Evolutionary conservation across 2,113 vertebrate species (phyloP).

Genomic region (Pao palembangensis): DNA sequence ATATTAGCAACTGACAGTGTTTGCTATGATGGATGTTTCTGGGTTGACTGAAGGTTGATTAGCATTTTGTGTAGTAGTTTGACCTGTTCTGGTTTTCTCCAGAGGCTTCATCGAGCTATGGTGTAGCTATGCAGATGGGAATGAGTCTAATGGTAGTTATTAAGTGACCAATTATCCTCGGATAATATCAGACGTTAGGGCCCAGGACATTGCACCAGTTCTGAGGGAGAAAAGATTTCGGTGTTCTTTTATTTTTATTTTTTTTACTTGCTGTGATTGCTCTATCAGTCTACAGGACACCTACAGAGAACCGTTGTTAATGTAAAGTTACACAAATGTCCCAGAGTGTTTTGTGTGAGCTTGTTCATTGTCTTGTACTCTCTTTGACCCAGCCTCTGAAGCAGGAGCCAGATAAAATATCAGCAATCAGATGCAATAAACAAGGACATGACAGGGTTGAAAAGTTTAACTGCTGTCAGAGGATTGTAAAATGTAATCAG

Average conservation of each 20-base stretch:
- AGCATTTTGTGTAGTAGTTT: too few relatives aligned
- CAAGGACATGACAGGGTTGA: slow-evolving; percentile 43
- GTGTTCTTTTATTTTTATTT: neutral
- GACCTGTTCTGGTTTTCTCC: too few relatives aligned
- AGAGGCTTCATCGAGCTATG: too few relatives aligned
- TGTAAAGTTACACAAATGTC: neutral
- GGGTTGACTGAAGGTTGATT: too few relatives aligned
- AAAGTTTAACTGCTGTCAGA: slow-evolving; percentile 46
- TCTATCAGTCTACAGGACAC: neutral
- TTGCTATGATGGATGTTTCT: too few relatives aligned
- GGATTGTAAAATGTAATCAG: slow-evolving; percentile 42
- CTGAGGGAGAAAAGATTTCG: too few relatives aligned
- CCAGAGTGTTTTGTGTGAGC: slow-evolving; percentile 8
- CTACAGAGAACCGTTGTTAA: neutral
- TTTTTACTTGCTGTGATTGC: neutral
- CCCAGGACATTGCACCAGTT: too few relatives aligned
- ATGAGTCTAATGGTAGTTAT: too few relatives aligned
- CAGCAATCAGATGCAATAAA: slow-evolving; percentile 43
- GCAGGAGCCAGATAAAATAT: slow-evolving; percentile 9
- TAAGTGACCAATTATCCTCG: too few relatives aligned
- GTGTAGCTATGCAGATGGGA: too few relatives aligned
- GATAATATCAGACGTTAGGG: too few relatives aligned
- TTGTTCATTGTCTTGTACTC: slow-evolving; percentile 2
- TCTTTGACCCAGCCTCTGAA: neutral
- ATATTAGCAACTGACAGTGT: too few relatives aligned